Percentiles rank a stretch among this genome's conserved stretches.
Conservation (phyloP, 92 coral and sea anemone species). For the Nematostella vectensis region DNA sequence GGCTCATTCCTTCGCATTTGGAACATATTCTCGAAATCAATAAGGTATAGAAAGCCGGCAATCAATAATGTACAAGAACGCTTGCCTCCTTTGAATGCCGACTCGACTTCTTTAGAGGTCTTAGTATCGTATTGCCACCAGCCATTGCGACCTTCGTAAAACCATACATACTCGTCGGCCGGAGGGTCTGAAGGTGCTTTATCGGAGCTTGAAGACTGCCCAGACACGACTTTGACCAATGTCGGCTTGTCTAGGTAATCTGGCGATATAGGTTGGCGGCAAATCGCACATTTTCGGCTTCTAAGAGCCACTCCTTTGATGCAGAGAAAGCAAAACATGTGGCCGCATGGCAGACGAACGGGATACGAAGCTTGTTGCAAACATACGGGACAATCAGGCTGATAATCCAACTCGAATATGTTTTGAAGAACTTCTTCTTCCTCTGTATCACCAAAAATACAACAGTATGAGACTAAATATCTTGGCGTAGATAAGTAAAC, state of each 20-base stretch:
- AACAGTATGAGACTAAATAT: too few species aligned
- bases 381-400: slow-evolving; percentile 98
- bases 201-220: not conserved
- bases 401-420: slow-evolving; percentile 54
- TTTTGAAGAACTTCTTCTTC: slow-evolving; percentile 36
- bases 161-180: slow-evolving; percentile 71
- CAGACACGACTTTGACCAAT: slow-evolving; percentile 46
- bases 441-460: slow-evolving; percentile 14
- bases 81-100: slow-evolving; percentile 82
- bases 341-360: slow-evolving; percentile 88
- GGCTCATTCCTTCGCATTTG: slow-evolving; percentile 97
- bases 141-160: slow-evolving; percentile 97
- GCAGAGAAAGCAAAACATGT: slow-evolving; percentile 93
- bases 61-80: slow-evolving; percentile 87
- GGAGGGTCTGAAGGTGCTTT: slow-evolving; percentile 6
- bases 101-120: slow-evolving; percentile 79
- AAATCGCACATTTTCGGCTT: slow-evolving; percentile 84
- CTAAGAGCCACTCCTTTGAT: slow-evolving; percentile 98
- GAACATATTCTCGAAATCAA: slow-evolving; percentile 97
- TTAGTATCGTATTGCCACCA: slow-evolving; percentile 99
- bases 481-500: too few species aligned
- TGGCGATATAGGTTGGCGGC: slow-evolving; percentile 72
- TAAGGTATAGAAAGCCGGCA: slow-evolving; percentile 88
- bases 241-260: slow-evolving; percentile 82
- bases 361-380: slow-evolving; percentile 78